These are phyloP conservation scores for Heptranchias perlo DNA, from an alignment of 2,113 vertebrate species.

Conservation along the genomic window DNA sequence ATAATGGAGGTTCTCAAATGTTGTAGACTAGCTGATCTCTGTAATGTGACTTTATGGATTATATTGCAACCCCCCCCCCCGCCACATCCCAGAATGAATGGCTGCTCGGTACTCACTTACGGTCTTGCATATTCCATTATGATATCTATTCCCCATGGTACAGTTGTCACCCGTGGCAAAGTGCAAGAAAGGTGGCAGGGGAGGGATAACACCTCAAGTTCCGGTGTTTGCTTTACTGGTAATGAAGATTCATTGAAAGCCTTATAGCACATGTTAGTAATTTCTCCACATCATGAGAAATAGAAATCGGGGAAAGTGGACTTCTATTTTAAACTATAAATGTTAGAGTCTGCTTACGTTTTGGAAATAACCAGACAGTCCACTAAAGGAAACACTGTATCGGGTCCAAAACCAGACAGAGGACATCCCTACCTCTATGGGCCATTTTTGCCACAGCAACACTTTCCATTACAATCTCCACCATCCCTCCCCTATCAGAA, in stretches of 20 bases:
- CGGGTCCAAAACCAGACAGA: background rate
- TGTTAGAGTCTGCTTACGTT: background rate
- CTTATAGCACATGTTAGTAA: background rate
- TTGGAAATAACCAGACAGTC: background rate
- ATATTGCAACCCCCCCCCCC: background rate
- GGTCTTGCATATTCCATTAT: background rate
- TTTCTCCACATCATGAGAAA: background rate
- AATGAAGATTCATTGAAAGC: background rate
- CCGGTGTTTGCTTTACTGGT: background rate
- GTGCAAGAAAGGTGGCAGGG: background rate
- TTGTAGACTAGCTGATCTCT: background rate
- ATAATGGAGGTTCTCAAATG: background rate
- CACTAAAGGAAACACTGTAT: background rate
- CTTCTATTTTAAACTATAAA: background rate
- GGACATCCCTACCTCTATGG: too few species aligned
- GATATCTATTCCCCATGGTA: background rate
- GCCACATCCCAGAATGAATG: background rate
- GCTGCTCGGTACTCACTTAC: background rate
- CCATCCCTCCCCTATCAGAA: too few species aligned
- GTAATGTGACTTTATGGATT: background rate
- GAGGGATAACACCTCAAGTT: background rate
- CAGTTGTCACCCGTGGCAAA: background rate
- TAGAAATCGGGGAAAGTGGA: background rate
- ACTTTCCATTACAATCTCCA: too few species aligned
- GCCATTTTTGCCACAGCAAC: too few species aligned